phyloP scores from a whole-genome alignment of 2,797 vertebrate genomes.

The Oophaga sylvatica region DNA sequence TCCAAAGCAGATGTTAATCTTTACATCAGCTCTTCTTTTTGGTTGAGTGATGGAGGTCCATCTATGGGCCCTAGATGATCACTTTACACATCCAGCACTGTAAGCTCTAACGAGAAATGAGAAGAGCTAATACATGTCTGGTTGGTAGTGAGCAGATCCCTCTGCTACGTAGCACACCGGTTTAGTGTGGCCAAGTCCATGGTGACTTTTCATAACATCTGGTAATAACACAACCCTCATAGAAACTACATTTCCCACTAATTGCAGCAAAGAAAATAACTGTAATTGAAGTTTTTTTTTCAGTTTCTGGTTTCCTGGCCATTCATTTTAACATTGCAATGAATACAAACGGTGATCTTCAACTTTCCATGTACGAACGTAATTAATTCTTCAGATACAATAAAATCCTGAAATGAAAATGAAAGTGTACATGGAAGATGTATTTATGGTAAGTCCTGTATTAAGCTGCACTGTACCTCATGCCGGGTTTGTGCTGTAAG shows the following conservation, averaged over 20 bases:
- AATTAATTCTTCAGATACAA: background rate
- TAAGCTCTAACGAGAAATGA: too few relatives aligned
- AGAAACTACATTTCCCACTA: slow-evolving; percentile 8
- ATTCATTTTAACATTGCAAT: background rate
- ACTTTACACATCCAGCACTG: too few relatives aligned
- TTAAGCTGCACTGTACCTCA: background rate
- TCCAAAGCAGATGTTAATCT: too few relatives aligned
- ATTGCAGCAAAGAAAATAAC: slow-evolving; percentile 2
- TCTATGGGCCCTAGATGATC: too few relatives aligned
- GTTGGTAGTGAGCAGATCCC: too few relatives aligned
- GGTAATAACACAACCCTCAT: background rate
- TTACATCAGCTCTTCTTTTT: too few relatives aligned
- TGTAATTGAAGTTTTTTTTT: background rate
- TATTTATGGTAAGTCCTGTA: background rate
- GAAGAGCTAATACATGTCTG: too few relatives aligned
- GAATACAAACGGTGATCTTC: background rate
- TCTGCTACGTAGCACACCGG: too few relatives aligned
- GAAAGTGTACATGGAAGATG: background rate
- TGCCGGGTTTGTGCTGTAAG: background rate
- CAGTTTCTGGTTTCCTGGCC: background rate
- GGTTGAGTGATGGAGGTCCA: too few relatives aligned
- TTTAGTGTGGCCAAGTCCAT: background rate
- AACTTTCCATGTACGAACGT: background rate
- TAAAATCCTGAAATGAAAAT: background rate
- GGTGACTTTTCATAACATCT: background rate